Conservation (phyloP, 92 coral and sea anemone species). For the Epizoanthus stellaris region DNA sequence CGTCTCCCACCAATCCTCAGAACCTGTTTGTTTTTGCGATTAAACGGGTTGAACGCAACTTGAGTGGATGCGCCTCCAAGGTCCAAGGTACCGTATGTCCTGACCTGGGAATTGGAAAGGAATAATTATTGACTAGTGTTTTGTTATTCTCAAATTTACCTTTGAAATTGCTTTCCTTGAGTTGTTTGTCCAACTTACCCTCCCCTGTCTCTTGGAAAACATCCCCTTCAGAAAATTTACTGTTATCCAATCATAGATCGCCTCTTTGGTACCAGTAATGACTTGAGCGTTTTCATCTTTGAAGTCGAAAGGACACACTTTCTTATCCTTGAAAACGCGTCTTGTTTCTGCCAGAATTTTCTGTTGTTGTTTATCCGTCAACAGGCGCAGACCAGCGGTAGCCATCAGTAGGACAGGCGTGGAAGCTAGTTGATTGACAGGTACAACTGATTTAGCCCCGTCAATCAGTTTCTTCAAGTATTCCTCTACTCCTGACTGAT, state of each 20-base stretch:
- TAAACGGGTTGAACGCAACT: slow-evolving; percentile 1
- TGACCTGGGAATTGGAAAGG: neutral
- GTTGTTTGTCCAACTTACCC: too few relatives aligned
- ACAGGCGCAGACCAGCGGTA: slow-evolving; percentile 27
- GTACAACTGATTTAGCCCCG: too few relatives aligned
- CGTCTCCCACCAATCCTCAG: neutral
- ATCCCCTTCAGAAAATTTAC: slow-evolving; percentile 36
- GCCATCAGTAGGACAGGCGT: slow-evolving; percentile 26
- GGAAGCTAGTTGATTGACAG: too few relatives aligned
- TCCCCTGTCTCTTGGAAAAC: neutral
- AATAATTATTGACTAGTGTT: neutral
- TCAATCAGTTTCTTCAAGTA: too few relatives aligned
- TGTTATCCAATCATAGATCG: slow-evolving; percentile 38
- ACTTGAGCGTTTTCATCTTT: neutral
- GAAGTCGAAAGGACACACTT: slow-evolving; percentile 9
- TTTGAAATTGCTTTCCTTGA: too few relatives aligned
- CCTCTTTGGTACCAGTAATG: slow-evolving; percentile 24
- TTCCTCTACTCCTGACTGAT: neutral
- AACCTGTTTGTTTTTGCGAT: neutral
- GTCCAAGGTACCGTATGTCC: slow-evolving; percentile 35
- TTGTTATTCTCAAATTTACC: too few relatives aligned
- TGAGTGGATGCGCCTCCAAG: slow-evolving; percentile 52
- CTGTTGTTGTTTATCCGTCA: neutral
- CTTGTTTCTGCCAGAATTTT: neutral
- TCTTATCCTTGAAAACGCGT: neutral